Conservation (phyloP, 2,888 invertebrate genomes). For the Endotricha flammealis region DNA sequence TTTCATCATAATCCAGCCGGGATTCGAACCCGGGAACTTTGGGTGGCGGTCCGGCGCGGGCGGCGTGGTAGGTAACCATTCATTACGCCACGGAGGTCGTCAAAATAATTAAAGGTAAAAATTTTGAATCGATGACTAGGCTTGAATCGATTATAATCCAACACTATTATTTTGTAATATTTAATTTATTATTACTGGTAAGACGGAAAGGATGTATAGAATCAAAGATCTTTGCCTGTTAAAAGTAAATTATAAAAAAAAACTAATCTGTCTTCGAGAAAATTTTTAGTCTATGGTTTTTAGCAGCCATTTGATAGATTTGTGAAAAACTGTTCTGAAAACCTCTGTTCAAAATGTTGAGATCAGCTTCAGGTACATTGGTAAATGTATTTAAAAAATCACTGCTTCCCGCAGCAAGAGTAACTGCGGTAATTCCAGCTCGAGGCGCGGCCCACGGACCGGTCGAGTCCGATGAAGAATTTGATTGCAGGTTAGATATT, state of each 20-base stretch:
- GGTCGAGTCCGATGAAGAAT: conserved; percentile 89
- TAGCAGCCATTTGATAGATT: conserved; percentile 68
- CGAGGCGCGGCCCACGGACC: conserved; percentile 64
- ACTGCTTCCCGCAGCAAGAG: conserved; percentile 50
- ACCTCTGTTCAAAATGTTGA: conserved; percentile 57
- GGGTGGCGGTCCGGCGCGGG: too few species aligned
- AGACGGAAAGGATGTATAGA: too few species aligned
- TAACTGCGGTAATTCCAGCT: conserved; percentile 46
- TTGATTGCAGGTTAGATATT: conserved; percentile 82
- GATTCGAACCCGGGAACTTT: too few species aligned
- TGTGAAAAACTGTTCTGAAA: conserved; percentile 38
- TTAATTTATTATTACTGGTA: conserved; percentile 10
- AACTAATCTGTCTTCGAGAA: not conserved
- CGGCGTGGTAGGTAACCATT: too few species aligned
- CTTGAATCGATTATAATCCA: too few species aligned
- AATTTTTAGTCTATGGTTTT: conserved; percentile 39
- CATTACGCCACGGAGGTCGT: too few species aligned
- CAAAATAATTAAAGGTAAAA: too few species aligned
- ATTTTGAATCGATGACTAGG: too few species aligned
- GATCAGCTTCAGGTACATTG: conserved; percentile 61
- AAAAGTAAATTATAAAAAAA: too few species aligned
- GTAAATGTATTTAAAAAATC: conserved; percentile 60
- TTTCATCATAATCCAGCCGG: too few species aligned
- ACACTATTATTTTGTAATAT: conserved; percentile 14
- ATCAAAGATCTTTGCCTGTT: too few species aligned